These are phyloP conservation scores for Operophtera brumata DNA, from an alignment of 2,888 invertebrate genomes.

Conservation along the genomic window DNA sequence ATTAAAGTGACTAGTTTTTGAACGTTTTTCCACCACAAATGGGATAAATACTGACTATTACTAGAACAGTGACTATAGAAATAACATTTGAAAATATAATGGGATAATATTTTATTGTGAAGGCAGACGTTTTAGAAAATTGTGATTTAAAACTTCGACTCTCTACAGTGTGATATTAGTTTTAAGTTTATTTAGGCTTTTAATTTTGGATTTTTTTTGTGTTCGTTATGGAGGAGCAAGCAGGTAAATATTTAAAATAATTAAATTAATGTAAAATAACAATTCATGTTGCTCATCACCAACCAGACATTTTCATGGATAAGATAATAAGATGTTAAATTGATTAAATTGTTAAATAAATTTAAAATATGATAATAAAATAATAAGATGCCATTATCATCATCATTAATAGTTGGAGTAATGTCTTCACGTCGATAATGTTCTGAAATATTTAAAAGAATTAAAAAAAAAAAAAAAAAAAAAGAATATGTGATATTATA, in stretches of 20 bases:
- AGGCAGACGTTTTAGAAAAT: conserved; percentile 4
- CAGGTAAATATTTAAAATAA: conserved; percentile 49
- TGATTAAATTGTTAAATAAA: too few species aligned
- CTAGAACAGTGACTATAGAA: conserved; percentile 3
- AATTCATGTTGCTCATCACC: too few species aligned
- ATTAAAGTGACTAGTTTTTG: conserved; percentile 51
- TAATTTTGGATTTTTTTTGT: conserved; percentile 40
- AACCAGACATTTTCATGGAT: too few species aligned
- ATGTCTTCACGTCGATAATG: too few species aligned
- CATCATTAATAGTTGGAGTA: too few species aligned
- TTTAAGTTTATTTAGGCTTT: conserved; percentile 53
- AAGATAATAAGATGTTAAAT: too few species aligned
- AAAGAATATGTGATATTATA: too few species aligned
- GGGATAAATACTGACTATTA: conserved; percentile 54
- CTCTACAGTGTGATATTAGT: conserved; percentile 70
- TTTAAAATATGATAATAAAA: too few species aligned
- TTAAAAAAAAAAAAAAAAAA: too few species aligned
- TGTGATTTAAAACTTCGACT: conserved; percentile 35
- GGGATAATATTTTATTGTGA: conserved; percentile 13
- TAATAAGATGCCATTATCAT: too few species aligned
- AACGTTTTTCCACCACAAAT: conserved; percentile 48
- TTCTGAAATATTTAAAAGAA: too few species aligned
- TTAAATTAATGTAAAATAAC: background rate
- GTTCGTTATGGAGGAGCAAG: conserved; percentile 65
- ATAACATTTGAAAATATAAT: background rate